A percentile compares a stretch with the other conserved stretches of the same genome.
Conservation (phyloP, 2,797 vertebrate species). For the Serranus cabrilla region DNA sequence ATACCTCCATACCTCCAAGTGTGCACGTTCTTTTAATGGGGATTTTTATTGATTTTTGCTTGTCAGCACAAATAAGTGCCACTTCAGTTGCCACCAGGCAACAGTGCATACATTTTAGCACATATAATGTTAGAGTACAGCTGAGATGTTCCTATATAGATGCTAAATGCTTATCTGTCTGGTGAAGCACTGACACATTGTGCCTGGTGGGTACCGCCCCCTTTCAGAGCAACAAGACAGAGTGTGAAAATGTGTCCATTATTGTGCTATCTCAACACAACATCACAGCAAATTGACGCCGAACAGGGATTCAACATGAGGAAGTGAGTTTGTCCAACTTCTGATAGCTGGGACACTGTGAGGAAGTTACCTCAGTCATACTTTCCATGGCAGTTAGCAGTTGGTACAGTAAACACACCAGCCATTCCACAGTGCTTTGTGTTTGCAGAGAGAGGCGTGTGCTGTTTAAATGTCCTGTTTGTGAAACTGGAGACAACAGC, state of each 20-base stretch:
- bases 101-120: background rate
- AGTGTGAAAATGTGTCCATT: conserved; percentile 34
- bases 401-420: conserved; percentile 64
- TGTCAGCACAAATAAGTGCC: conserved; percentile 1
- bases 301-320: conserved; percentile 47
- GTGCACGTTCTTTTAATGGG: background rate
- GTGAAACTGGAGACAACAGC: conserved; percentile 37
- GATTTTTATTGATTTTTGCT: background rate
- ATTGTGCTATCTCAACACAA: conserved; percentile 30
- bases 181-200: conserved; percentile 17
- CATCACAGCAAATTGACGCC: conserved; percentile 36
- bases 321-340: conserved; percentile 62
- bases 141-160: background rate
- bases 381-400: conserved; percentile 68
- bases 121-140: background rate
- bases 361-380: conserved; percentile 71
- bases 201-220: background rate
- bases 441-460: conserved; percentile 72
- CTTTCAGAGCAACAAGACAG: conserved; percentile 20
- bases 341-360: conserved; percentile 48
- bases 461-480: conserved; percentile 68
- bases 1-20: too few species aligned
- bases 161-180: conserved; percentile 8
- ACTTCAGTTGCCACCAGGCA: conserved; percentile 5
- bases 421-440: conserved; percentile 43